Evolutionary conservation across 2,797 vertebrate genomes (phyloP).

Genomic region (Gephyroberyx darwinii): DNA sequence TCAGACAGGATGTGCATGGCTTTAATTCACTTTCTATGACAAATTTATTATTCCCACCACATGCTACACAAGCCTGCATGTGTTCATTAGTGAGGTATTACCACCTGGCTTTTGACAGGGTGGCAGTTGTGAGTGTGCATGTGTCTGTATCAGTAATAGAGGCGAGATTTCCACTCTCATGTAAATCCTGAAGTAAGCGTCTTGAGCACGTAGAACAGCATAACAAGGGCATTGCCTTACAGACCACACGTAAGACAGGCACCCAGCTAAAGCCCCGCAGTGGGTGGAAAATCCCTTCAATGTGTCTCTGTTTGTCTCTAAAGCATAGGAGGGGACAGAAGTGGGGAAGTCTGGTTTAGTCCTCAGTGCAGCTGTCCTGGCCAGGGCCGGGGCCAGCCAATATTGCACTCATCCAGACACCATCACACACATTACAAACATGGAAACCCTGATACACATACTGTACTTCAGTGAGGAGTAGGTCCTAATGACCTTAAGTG

Average conservation of each 20-base stretch:
- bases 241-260: conserved; percentile 77
- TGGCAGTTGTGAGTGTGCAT: conserved; percentile 27
- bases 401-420: conserved; percentile 19
- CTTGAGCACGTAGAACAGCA: conserved; percentile 71
- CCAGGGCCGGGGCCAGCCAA: background rate
- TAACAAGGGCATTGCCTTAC: conserved; percentile 76
- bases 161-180: conserved; percentile 45
- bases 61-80: background rate
- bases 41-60: conserved; percentile 20
- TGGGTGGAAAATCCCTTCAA: conserved; percentile 53
- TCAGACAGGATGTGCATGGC: conserved; percentile 20
- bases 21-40: conserved; percentile 34
- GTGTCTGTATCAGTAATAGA: conserved; percentile 29
- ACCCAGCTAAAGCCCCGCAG: conserved; percentile 58
- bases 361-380: conserved; percentile 58
- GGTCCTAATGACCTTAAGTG: too few species aligned
- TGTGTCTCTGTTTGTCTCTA: conserved; percentile 44
- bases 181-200: conserved; percentile 64
- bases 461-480: too few species aligned
- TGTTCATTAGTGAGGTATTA: conserved; percentile 30
- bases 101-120: conserved; percentile 46
- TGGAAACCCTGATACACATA: conserved; percentile 5
- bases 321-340: conserved; percentile 27
- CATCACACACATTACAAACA: conserved; percentile 26
- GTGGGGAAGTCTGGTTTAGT: conserved; percentile 42